Percentiles rank a stretch among this genome's conserved stretches.
Evolutionary conservation across 1,140 invertebrate genomes (phyloP).

Genomic region (Helicorthomorpha holstii): DNA sequence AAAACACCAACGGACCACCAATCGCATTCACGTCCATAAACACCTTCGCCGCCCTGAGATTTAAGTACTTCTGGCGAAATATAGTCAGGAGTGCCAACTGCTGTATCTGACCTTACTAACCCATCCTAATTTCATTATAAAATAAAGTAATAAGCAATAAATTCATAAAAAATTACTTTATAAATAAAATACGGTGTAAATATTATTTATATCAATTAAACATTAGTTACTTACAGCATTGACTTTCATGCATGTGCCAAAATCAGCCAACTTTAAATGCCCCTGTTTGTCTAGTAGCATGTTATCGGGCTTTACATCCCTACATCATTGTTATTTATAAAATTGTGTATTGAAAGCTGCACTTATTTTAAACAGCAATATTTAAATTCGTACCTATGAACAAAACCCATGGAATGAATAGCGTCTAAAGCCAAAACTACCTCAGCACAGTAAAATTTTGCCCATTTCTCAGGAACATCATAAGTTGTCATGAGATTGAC

Average conservation of each 20-base stretch:
- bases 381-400: conserved; percentile 47
- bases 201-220: neutral
- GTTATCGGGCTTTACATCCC: conserved; percentile 98
- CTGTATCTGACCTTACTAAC: conserved; percentile 86
- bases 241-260: conserved; percentile 99
- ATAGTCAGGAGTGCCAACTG: conserved; percentile 97
- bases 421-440: conserved; percentile 94
- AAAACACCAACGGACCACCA: conserved; percentile 99
- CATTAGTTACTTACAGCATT: conserved; percentile 43
- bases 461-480: conserved; percentile 98
- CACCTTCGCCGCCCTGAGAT: conserved; percentile 90
- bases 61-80: conserved; percentile 97
- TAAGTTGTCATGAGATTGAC: conserved; percentile 98
- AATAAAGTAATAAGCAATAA: too few species aligned
- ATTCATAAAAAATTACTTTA: conserved; percentile 5
- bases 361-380: neutral
- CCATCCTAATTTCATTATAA: conserved; percentile 47
- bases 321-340: conserved; percentile 16
- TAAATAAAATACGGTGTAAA: neutral
- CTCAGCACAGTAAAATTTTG: conserved; percentile 98
- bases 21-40: conserved; percentile 91
- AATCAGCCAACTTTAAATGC: conserved; percentile 95
- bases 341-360: neutral
- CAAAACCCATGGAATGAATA: conserved; percentile 97
- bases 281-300: conserved; percentile 90